Evolutionary conservation across 37 sponge, comb jelly and placozoan genomes (phyloP), one percentile per base, ranked within the genome.

Genomic region (Theonella swinhoei): DNA sequence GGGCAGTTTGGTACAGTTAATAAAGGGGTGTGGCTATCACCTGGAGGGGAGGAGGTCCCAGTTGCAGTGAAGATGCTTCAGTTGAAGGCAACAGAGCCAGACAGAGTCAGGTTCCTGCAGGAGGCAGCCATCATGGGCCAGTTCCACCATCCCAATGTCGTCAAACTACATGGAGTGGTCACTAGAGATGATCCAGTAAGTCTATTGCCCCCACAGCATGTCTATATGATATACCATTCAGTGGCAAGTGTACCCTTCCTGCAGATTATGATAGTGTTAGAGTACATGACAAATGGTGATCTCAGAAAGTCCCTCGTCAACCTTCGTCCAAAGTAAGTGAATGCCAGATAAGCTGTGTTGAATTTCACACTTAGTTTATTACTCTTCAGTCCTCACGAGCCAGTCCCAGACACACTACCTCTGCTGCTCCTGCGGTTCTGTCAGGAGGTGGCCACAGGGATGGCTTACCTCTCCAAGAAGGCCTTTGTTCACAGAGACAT

Each of bases 81-180:
- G 25, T 19, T 62, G 39, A 60, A 69, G 1, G 42, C 70, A 4
- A 37, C 32, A 14, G 78, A 82, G 28, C 35, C 20, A 5, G 83
- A 82, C 54, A 91, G 42, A 36, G 54, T 91, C 43, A 76, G 75
- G 65, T 91, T 91, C 72, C 87, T 91, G 24, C 86, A 86, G 65
- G 91, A 91, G 67, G 91, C 80, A 72, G 91, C 87, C 77, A 91
- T 91, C 66, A 91, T 91, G 91, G 86, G 91, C 35, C 91, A 91
- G 83, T 91, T 91, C 42, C 33, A 40, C 25, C 87, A 91, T 47
- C 87, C 82, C 25, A 91, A 91, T 72, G 87, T 91, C 39, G 82
- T 91, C 59, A 85, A 60, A 22, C 65, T 91, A n/a, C 58, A 91
- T 71, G 91, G 91, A 62, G 47, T 90, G 37, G 83, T 82, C 60